A percentile compares a stretch with the other conserved stretches of the same genome.
Evolutionary conservation across 2,113 vertebrate species (phyloP).

Genomic region (Elgaria multicarinata): DNA sequence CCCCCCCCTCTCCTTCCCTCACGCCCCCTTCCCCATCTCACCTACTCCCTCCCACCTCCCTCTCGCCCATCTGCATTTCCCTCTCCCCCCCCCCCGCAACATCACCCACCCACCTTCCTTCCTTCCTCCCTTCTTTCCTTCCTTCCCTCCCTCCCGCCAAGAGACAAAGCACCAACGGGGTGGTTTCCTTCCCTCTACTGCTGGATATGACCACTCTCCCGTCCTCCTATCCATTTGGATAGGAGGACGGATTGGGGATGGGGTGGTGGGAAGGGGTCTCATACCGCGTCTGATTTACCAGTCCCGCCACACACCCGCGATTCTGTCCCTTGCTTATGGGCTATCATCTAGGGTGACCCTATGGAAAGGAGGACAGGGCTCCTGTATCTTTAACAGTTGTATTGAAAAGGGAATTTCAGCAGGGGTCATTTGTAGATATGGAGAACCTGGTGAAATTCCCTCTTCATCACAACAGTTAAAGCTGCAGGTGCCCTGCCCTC

Average conservation of each 20-base stretch:
- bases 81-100: not conserved
- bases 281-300: not conserved
- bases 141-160: not conserved
- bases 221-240: no score
- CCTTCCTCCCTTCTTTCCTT: not conserved
- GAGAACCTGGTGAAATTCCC: no score
- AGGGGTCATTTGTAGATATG: no score
- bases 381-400: no score
- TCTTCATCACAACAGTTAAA: no score
- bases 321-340: not conserved
- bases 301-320: no score
- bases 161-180: not conserved
- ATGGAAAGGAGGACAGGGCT: no score
- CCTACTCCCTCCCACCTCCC: not conserved
- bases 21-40: not conserved
- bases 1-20: not conserved
- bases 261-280: not conserved
- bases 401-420: no score
- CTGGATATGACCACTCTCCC: not conserved
- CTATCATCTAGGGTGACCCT: no score
- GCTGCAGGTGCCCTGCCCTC: no score
- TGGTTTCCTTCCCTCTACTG: no score
- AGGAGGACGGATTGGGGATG: not conserved
- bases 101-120: not conserved
- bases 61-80: not conserved